Evolutionary conservation across 2,888 invertebrate species (phyloP).

Genomic region (Leucozona laternaria): DNA sequence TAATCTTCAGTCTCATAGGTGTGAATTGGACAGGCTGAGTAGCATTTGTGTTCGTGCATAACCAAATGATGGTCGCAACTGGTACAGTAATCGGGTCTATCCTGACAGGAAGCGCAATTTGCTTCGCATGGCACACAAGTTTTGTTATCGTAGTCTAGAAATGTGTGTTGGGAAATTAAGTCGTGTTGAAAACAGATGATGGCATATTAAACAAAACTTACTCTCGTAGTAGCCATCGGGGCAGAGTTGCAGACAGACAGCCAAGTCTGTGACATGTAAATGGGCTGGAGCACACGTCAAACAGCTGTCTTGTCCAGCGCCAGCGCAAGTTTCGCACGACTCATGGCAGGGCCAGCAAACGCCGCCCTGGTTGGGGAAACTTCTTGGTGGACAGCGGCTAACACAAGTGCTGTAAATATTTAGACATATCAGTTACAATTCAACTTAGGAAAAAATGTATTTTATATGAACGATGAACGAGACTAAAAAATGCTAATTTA

Average conservation of each 20-base stretch:
- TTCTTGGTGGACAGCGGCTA: slow-evolving; percentile 92
- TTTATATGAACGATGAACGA: too few relatives aligned
- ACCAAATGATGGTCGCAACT: slow-evolving; percentile 95
- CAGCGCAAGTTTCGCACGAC: slow-evolving; percentile 94
- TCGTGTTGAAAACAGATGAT: background rate
- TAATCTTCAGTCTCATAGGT: slow-evolving; percentile 95
- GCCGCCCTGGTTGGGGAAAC: slow-evolving; percentile 91
- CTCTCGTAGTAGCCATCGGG: slow-evolving; percentile 95
- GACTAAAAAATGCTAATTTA: too few relatives aligned
- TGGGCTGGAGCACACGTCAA: slow-evolving; percentile 93
- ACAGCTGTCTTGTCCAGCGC: slow-evolving; percentile 94
- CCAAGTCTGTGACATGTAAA: slow-evolving; percentile 92
- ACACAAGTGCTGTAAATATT: slow-evolving; percentile 89
- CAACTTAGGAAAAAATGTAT: too few relatives aligned
- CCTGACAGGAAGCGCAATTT: slow-evolving; percentile 93
- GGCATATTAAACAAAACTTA: slow-evolving; percentile 82
- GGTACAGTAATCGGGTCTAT: slow-evolving; percentile 92
- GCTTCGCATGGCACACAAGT: slow-evolving; percentile 94
- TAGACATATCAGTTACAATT: background rate
- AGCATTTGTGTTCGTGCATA: slow-evolving; percentile 91
- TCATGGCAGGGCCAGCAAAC: slow-evolving; percentile 95
- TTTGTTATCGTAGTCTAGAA: slow-evolving; percentile 87
- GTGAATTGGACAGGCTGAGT: slow-evolving; percentile 92
- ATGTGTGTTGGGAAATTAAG: slow-evolving; percentile 6
- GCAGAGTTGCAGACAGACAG: slow-evolving; percentile 94